Conservation (phyloP, 2,113 vertebrate species). For the mouse (Mus musculus) region GRCm39 chr12:102648001-102648500, state of each 20-base stretch:
- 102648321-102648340: background rate
- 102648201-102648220: background rate
- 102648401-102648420: background rate
- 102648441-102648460: background rate
- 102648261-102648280: background rate
- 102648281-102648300: background rate
- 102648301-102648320: background rate
- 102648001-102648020: background rate
- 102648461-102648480: background rate
- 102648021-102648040: background rate
- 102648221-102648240: background rate
- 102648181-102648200: background rate
- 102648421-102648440: background rate
- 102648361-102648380: fast-evolving
- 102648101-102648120: background rate
- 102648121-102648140: background rate
- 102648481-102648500: background rate
- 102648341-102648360: background rate
- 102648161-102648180: background rate
- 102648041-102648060: background rate
- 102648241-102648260: background rate
- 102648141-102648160: background rate
- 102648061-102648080: background rate
- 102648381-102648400: background rate
- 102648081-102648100: background rate